A percentile compares a stretch with the other conserved stretches of the same genome.
Evolutionary conservation across 2,113 vertebrate species (phyloP).

Genomic region (Zeus faber): DNA sequence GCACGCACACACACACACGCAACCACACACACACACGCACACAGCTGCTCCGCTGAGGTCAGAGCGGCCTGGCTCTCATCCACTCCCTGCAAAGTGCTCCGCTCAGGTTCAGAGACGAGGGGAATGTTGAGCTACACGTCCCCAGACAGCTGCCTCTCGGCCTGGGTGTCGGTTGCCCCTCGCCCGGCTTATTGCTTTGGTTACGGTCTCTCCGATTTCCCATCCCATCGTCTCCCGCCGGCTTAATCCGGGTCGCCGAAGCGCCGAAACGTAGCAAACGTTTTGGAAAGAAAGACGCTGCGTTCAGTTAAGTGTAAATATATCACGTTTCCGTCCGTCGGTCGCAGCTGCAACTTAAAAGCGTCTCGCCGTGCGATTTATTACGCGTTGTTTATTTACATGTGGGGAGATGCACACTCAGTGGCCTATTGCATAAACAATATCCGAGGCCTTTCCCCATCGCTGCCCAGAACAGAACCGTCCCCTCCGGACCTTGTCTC

Average conservation of each 20-base stretch:
- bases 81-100: constrained; percentile 20
- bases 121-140: constrained; percentile 18
- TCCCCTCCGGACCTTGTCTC: too few species aligned
- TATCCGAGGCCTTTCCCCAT: not conserved
- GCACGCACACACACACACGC: constrained; percentile 21
- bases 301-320: too few species aligned
- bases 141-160: not conserved
- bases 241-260: too few species aligned
- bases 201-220: not conserved
- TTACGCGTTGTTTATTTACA: not conserved
- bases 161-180: not conserved
- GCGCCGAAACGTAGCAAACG: too few species aligned
- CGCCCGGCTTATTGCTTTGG: not conserved
- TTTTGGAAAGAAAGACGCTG: too few species aligned
- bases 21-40: constrained; percentile 18
- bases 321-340: too few species aligned
- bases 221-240: too few species aligned
- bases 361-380: too few species aligned
- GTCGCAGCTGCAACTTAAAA: too few species aligned
- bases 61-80: not conserved
- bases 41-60: constrained; percentile 30
- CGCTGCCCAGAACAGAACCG: too few species aligned
- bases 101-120: constrained; percentile 50
- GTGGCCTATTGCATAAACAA: not conserved
- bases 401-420: not conserved